Percentiles rank a stretch among this genome's conserved stretches.
Conservation (phyloP, 2,797 vertebrate genomes). For the Rhinophrynus dorsalis region DNA sequence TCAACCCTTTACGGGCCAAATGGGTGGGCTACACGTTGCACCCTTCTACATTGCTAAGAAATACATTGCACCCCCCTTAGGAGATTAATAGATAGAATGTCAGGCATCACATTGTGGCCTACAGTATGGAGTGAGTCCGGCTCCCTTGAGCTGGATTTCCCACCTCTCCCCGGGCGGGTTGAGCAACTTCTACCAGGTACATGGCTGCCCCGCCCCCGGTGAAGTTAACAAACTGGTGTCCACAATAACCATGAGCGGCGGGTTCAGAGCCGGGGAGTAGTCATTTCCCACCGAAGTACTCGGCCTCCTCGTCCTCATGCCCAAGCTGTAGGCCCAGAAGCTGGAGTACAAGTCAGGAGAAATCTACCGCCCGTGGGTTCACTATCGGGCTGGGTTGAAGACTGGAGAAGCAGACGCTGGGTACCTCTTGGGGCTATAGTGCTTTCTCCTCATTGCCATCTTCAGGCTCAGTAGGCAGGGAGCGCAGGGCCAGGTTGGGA, state of each 20-base stretch:
- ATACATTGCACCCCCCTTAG: no score
- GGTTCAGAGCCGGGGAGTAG: slow-evolving; percentile 81
- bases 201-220: slow-evolving; percentile 93
- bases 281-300: slow-evolving; percentile 85
- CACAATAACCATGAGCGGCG: slow-evolving; percentile 95
- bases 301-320: slow-evolving; percentile 64
- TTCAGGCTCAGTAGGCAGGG: slow-evolving; percentile 78
- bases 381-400: slow-evolving; percentile 75
- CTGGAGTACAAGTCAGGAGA: slow-evolving; percentile 76
- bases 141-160: slow-evolving; percentile 96
- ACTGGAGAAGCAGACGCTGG: slow-evolving; percentile 85
- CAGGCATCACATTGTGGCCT: no score
- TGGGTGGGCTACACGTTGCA: no score
- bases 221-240: slow-evolving; percentile 95
- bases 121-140: slow-evolving; percentile 89
- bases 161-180: slow-evolving; percentile 77
- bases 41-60: no score
- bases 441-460: slow-evolving; percentile 58
- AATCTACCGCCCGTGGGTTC: slow-evolving; percentile 78
- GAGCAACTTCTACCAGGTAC: slow-evolving; percentile 90
- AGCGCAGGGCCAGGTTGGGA: slow-evolving; percentile 82
- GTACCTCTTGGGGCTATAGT: slow-evolving; percentile 71
- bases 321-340: slow-evolving; percentile 77
- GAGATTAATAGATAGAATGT: no score
- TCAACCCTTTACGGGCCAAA: no score